These are phyloP conservation scores for Kryphioiulus occultus DNA, from an alignment of 2,888 invertebrate species.

Conservation along the genomic window DNA sequence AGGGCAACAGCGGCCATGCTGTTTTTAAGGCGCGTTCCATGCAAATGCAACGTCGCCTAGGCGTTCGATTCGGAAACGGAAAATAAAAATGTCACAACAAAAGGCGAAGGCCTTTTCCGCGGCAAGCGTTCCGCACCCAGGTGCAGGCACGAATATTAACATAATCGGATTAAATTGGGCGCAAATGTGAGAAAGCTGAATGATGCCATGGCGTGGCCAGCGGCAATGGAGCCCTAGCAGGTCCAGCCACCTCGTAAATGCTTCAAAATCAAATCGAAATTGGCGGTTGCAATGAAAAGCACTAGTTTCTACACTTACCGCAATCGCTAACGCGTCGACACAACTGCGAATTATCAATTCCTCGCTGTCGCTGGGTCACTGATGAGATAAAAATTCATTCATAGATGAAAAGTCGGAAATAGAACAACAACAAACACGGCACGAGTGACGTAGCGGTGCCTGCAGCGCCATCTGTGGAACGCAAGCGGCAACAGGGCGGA, in stretches of 20 bases:
- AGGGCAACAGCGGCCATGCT: slow-evolving; percentile 12
- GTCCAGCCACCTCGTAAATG: background rate
- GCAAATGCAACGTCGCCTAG: background rate
- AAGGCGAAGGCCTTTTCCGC: background rate
- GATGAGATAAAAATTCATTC: background rate
- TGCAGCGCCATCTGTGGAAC: background rate
- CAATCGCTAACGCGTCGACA: background rate
- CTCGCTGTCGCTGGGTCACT: no score
- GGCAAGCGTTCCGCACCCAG: background rate
- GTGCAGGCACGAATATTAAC: background rate
- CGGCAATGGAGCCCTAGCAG: background rate
- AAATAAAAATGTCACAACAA: background rate
- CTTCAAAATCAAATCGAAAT: no score
- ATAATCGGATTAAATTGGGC: background rate
- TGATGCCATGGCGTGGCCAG: background rate
- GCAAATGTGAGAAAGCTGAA: no score
- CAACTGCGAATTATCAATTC: slow-evolving; percentile 7
- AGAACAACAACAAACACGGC: background rate
- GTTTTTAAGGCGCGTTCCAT: background rate
- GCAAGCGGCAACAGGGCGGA: background rate
- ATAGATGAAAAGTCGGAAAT: background rate
- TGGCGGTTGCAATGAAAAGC: background rate
- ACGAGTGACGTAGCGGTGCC: background rate
- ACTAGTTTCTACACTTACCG: background rate
- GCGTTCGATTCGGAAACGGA: background rate